phyloP scores from a whole-genome alignment of 2,888 invertebrate species.

The Argynnis bischoffii region DNA sequence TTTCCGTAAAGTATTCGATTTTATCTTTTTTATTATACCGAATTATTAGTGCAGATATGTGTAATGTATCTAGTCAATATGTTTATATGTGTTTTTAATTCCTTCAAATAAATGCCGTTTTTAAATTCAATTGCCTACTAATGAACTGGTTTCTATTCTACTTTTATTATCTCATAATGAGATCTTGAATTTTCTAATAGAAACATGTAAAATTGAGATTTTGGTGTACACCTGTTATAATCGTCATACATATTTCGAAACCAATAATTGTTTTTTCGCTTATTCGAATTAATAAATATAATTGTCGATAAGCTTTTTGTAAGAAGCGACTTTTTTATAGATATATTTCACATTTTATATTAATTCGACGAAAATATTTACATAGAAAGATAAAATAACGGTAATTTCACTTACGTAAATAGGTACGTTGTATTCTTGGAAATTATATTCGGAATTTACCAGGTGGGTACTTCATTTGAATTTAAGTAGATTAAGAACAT shows the following conservation, averaged over 20 bases:
- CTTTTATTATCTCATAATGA: slow-evolving; percentile 7
- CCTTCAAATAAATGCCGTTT: slow-evolving; percentile 10
- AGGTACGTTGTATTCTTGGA: too few species aligned
- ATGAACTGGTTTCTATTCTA: slow-evolving; percentile 16
- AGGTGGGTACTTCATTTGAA: too few species aligned
- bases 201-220: slow-evolving; percentile 9
- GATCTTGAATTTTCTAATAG: slow-evolving; percentile 14
- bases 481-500: too few species aligned
- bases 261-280: slow-evolving; percentile 7
- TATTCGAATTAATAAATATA: slow-evolving; percentile 6
- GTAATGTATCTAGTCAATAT: not conserved
- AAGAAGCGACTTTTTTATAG: slow-evolving; percentile 1
- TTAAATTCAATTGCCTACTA: slow-evolving; percentile 7
- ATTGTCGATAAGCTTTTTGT: slow-evolving; percentile 13
- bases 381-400: too few species aligned
- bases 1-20: slow-evolving; percentile 34
- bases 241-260: not conserved
- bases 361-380: too few species aligned
- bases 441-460: too few species aligned
- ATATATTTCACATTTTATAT: too few species aligned
- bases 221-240: slow-evolving; percentile 6
- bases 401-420: too few species aligned
- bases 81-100: slow-evolving; percentile 9
- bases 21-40: slow-evolving; percentile 28
- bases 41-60: slow-evolving; percentile 24